These are phyloP conservation scores for Neolamprologus modestus DNA, from an alignment of 2,113 vertebrate genomes.

Conservation along the genomic window DNA sequence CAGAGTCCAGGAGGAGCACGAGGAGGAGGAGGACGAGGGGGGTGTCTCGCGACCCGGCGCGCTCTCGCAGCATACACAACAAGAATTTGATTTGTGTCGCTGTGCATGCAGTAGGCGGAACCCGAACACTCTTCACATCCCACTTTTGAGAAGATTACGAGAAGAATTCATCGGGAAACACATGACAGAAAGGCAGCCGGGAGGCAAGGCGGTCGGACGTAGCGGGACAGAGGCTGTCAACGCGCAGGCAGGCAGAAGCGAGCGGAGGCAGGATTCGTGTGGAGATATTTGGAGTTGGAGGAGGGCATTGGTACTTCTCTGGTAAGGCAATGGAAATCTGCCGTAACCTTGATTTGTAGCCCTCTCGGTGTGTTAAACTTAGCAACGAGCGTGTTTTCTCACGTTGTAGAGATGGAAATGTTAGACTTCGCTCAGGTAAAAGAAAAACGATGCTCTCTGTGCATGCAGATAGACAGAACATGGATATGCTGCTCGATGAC, in stretches of 20 bases:
- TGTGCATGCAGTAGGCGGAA: slow-evolving; percentile 61
- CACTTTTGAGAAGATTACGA: slow-evolving; percentile 54
- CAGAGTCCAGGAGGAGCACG: background rate
- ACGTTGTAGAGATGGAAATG: background rate
- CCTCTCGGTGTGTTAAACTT: background rate
- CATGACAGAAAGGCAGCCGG: slow-evolving; percentile 40
- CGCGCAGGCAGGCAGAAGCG: background rate
- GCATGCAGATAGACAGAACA: background rate
- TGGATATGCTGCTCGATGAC: background rate
- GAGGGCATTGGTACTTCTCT: slow-evolving; percentile 22
- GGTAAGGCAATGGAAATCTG: slow-evolving; percentile 42
- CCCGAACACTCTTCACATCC: slow-evolving; percentile 36
- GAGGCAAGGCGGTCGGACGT: slow-evolving; percentile 3
- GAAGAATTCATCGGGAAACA: slow-evolving; percentile 15
- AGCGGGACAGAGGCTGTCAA: slow-evolving; percentile 14
- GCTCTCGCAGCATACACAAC: background rate
- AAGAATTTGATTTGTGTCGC: slow-evolving; percentile 30
- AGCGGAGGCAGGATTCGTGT: slow-evolving; percentile 15
- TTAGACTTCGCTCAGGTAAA: background rate
- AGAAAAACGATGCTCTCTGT: background rate
- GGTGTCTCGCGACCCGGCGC: background rate
- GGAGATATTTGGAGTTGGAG: slow-evolving; percentile 58
- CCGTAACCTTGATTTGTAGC: background rate
- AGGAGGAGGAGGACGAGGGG: background rate
- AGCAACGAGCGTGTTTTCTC: background rate